Conservation (phyloP, 2,113 vertebrate genomes). For the Dendrocopos noguchii region DNA sequence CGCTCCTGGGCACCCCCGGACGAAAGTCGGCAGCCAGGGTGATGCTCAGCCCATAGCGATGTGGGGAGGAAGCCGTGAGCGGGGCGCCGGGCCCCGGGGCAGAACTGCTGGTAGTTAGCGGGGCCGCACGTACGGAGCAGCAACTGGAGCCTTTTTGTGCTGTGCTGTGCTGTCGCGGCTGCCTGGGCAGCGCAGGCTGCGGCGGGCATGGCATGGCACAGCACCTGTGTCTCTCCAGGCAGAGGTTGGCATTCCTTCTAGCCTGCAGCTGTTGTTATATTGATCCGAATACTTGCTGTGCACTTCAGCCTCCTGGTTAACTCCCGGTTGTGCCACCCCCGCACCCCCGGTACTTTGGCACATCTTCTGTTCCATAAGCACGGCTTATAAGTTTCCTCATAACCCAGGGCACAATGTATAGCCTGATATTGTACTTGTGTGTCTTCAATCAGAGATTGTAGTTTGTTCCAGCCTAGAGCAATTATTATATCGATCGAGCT, state of each 20-base stretch:
- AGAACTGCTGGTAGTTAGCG: background rate
- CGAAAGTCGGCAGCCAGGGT: background rate
- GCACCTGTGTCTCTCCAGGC: background rate
- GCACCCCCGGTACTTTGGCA: background rate
- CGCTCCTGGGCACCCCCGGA: background rate
- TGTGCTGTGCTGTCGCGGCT: background rate
- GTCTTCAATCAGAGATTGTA: constrained; percentile 7
- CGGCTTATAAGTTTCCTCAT: background rate
- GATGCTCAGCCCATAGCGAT: background rate
- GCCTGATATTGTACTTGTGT: background rate
- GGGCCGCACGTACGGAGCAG: background rate
- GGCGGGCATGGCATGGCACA: background rate
- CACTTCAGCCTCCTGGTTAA: background rate
- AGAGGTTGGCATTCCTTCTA: background rate
- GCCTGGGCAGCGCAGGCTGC: background rate
- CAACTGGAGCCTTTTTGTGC: background rate
- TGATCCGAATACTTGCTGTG: background rate
- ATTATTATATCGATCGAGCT: constrained; percentile 44
- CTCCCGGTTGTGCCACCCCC: background rate
- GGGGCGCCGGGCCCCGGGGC: background rate
- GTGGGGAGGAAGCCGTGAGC: background rate
- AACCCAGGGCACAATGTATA: background rate
- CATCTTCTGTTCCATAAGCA: background rate
- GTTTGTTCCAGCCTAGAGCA: constrained; percentile 54
- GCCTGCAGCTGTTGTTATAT: background rate